These are phyloP conservation scores for Boloria euphrosyne DNA, from an alignment of 2,888 invertebrate species.

Conservation along the genomic window DNA sequence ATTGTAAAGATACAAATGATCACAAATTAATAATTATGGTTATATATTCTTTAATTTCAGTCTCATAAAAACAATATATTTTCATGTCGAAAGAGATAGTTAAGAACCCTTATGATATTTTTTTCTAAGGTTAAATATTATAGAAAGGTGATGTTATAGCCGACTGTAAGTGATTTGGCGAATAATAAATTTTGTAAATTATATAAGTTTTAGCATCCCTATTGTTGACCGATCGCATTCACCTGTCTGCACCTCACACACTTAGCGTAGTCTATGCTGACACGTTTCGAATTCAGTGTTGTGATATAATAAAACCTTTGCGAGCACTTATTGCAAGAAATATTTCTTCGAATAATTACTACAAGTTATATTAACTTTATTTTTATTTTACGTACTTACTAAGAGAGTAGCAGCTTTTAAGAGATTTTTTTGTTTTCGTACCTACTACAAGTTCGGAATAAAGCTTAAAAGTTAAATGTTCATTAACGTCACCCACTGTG, in stretches of 20 bases:
- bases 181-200: not conserved
- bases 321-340: conserved; percentile 23
- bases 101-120: no score
- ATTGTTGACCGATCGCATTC: conserved; percentile 25
- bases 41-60: no score
- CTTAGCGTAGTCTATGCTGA: conserved; percentile 33
- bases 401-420: conserved; percentile 1
- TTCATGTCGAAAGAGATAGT: no score
- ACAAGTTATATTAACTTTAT: not conserved
- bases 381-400: not conserved
- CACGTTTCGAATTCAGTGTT: conserved; percentile 31
- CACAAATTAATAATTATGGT: no score
- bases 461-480: no score
- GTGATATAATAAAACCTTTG: conserved; percentile 32
- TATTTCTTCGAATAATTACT: conserved; percentile 22
- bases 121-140: no score
- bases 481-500: no score
- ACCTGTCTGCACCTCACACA: conserved; percentile 33
- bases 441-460: not conserved
- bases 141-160: no score
- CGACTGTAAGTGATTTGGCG: not conserved
- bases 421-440: not conserved
- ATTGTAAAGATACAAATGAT: no score
- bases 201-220: conserved; percentile 27
- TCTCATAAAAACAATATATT: no score